These are phyloP conservation scores for Parnassius smintheus DNA, from an alignment of 2,888 invertebrate species.

Conservation along the genomic window DNA sequence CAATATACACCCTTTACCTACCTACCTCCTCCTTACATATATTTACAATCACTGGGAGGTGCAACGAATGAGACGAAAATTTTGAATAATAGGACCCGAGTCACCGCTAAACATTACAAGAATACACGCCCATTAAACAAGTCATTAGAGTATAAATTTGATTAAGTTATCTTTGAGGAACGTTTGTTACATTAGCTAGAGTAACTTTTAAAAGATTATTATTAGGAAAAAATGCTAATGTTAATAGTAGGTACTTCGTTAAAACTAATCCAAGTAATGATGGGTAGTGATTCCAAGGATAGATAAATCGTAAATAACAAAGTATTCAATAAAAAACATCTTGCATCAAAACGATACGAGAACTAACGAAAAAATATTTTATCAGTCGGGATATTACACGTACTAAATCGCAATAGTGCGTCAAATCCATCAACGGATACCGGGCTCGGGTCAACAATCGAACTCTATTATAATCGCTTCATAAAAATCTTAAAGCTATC, in stretches of 20 bases:
- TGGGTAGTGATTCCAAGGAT: too few relatives aligned
- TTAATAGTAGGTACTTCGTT: too few relatives aligned
- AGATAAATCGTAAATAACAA: too few relatives aligned
- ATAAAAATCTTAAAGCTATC: constrained; percentile 50
- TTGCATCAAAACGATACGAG: too few relatives aligned
- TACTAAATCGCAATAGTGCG: background rate
- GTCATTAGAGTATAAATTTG: too few relatives aligned
- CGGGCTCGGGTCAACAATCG: background rate
- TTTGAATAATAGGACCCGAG: constrained; percentile 16
- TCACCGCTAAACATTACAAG: constrained; percentile 7
- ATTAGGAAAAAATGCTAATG: too few relatives aligned
- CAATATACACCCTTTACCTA: background rate
- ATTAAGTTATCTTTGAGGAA: too few relatives aligned
- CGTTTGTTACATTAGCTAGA: too few relatives aligned
- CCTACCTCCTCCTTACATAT: constrained; percentile 24
- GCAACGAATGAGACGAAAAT: constrained; percentile 14
- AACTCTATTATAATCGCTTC: constrained; percentile 36
- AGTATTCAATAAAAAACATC: too few relatives aligned
- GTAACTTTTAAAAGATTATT: too few relatives aligned
- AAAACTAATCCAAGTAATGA: too few relatives aligned
- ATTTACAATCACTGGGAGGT: constrained; percentile 36
- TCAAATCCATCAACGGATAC: background rate
- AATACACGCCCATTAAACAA: background rate
- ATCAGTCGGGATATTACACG: background rate
- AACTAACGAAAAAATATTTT: too few relatives aligned